Evolutionary conservation across 2,113 vertebrate genomes (phyloP).

Genomic region (Grammomys dolichurus): DNA sequence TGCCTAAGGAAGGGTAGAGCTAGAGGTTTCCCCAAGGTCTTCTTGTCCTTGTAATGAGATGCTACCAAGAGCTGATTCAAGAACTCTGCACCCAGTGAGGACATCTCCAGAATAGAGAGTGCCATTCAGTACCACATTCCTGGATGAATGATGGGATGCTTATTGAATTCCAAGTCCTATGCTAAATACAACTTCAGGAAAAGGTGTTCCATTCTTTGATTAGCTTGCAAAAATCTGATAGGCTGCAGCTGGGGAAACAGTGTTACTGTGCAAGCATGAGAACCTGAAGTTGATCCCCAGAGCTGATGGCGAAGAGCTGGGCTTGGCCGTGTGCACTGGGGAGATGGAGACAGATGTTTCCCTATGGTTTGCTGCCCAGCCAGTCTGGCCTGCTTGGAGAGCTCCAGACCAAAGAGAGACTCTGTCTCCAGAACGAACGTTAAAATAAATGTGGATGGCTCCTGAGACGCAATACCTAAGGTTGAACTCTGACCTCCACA

Average conservation of each 20-base stretch:
- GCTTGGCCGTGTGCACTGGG: background rate
- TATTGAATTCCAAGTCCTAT: no score
- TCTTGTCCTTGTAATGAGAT: background rate
- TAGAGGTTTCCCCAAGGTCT: background rate
- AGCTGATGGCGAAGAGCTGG: background rate
- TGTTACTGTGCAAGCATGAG: background rate
- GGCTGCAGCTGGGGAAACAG: background rate
- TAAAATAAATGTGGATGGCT: no score
- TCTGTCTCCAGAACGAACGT: background rate
- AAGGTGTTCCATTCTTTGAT: background rate
- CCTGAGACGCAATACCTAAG: background rate
- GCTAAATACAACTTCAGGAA: background rate
- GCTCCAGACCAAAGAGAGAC: background rate
- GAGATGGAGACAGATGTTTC: no score
- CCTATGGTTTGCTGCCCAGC: background rate
- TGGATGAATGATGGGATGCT: background rate
- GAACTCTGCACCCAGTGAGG: background rate
- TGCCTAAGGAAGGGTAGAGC: background rate
- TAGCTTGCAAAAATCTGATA: background rate
- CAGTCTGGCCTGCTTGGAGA: background rate
- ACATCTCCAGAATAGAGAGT: fast-evolving
- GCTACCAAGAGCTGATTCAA: background rate
- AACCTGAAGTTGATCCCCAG: background rate
- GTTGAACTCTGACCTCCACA: background rate
- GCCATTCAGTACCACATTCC: background rate